A percentile compares a stretch with the other conserved stretches of the same genome.
phyloP scores from a whole-genome alignment of 2,888 invertebrate genomes.

The Caenorhabditis sp. region DNA sequence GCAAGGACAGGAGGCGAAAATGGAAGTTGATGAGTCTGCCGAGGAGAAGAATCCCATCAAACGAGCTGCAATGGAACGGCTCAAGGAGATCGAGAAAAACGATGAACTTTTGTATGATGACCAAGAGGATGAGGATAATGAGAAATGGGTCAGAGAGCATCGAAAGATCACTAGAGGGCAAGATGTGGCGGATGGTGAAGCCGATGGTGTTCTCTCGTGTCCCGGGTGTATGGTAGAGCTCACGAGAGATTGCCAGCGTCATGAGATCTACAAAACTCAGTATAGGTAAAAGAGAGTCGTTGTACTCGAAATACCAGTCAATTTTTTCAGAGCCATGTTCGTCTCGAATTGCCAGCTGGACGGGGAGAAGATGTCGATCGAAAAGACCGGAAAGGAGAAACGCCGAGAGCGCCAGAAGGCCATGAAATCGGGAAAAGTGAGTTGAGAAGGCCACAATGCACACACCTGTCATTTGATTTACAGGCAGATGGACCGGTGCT shows the following conservation, averaged over 20 bases:
- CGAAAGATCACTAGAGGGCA: conserved; percentile 74
- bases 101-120: conserved; percentile 85
- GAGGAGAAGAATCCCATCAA: conserved; percentile 71
- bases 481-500: conserved; percentile 83
- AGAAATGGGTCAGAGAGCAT: conserved; percentile 85
- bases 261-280: conserved; percentile 86
- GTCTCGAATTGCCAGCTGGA: conserved; percentile 86
- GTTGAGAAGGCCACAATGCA: background rate
- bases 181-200: conserved; percentile 42
- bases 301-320: no score
- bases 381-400: conserved; percentile 74
- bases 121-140: conserved; percentile 85
- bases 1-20: conserved; percentile 53
- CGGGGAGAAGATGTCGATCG: conserved; percentile 73
- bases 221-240: conserved; percentile 86
- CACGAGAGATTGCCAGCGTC: conserved; percentile 86
- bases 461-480: conserved; percentile 37
- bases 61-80: conserved; percentile 58
- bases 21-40: conserved; percentile 51
- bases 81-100: conserved; percentile 68
- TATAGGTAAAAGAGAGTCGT: conserved; percentile 84
- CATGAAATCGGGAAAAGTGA: conserved; percentile 77
- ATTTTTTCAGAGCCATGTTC: conserved; percentile 86
- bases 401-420: conserved; percentile 70
- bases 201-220: conserved; percentile 86